Evolutionary conservation across 2,797 vertebrate genomes (phyloP), one percentile per base, ranked within the genome.

Genomic region (Silurus aristotelis): DNA sequence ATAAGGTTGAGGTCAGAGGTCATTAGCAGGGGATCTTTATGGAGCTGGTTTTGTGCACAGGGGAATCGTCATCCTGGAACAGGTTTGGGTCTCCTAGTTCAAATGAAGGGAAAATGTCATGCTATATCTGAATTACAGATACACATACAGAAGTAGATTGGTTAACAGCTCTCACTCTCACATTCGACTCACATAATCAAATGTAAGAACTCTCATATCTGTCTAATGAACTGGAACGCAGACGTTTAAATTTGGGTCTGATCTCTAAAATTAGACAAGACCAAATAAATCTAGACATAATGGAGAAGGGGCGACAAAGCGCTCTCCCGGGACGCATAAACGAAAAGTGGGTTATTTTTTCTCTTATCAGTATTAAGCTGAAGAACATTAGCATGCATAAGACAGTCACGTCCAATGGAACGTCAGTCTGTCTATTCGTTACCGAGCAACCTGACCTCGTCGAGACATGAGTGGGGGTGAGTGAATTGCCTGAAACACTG

Each of bases 291-390:
- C n/a, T 12, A 80, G 63, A 70, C 12, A 77, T n/a, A 77, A 20
- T n/a, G 58, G 20, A 61, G 52, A 20, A 64, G 52, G 60, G 70
- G 22, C 71, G 43, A 31, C 60, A 66, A 13, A 56, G 13, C 52
- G n/a, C 52, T 63, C 80, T 77, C 7, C 55, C 52, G 71, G 66
- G 80, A 86, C 72, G 81, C 70, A 84, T 84, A 76, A 87, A 87
- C 75, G 63, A 75, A 87, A 87, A 48, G 27, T 79, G 81, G 83
- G 83, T 81, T 80, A 66, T 84, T 80, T 75, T 71, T 84, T 70
- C 77, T 84, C 70, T 81, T 73, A 87, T 87, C 86, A 67, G 68
- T 76, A 68, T 81, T 81, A 27, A 31, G 38, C 68, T 72, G 13
- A 85, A 73, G 63, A 55, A 72, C 31, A 15, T 48, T 31, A 70